Conservation (phyloP, 2,113 vertebrate species). For the Daphoenositta chrysoptera region DNA sequence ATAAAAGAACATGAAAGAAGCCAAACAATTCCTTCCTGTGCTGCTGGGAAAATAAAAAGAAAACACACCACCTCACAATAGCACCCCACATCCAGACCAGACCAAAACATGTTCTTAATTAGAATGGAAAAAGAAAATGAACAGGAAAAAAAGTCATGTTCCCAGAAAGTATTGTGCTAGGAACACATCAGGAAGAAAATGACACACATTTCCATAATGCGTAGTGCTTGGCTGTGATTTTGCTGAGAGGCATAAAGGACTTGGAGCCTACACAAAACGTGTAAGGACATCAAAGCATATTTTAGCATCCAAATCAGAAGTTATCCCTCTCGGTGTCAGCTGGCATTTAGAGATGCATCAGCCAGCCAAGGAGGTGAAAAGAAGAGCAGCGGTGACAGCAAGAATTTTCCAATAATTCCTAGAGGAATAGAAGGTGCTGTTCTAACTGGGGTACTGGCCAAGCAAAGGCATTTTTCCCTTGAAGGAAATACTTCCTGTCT, state of each 20-base stretch:
- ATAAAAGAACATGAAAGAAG: not conserved
- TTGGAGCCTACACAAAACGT: not conserved
- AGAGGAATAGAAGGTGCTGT: not conserved
- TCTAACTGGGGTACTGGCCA: not conserved
- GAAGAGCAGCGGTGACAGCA: not conserved
- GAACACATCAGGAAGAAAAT: not conserved
- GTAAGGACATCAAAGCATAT: not conserved
- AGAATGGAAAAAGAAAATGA: not conserved
- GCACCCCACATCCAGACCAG: rapidly evolving
- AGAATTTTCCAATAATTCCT: not conserved
- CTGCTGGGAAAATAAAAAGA: rapidly evolving
- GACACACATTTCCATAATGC: not conserved
- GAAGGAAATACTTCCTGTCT: not conserved
- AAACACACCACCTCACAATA: not conserved
- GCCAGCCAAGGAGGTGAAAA: not conserved
- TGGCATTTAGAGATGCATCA: not conserved
- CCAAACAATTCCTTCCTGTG: not conserved
- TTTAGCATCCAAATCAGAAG: not conserved
- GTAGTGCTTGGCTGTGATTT: not conserved
- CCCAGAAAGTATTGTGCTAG: not conserved
- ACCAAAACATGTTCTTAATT: not conserved
- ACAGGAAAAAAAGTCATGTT: not conserved
- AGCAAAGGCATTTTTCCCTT: not conserved
- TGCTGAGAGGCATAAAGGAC: not conserved
- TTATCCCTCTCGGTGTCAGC: not conserved